Conservation (phyloP, 2,113 vertebrate species). For the Paramormyrops kingsleyae region DNA sequence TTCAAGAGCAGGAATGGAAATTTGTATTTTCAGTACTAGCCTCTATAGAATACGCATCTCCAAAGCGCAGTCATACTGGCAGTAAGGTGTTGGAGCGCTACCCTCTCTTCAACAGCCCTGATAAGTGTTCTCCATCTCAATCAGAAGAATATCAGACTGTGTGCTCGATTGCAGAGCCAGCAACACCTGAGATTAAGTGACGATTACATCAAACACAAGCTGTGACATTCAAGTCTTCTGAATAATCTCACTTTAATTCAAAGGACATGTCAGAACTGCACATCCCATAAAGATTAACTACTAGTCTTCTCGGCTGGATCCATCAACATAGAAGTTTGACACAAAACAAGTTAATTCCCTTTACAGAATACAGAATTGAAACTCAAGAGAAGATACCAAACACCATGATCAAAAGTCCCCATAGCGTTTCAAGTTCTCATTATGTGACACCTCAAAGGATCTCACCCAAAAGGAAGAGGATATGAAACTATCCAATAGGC, state of each 20-base stretch:
- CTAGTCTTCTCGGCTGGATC: no score
- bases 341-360: neutral
- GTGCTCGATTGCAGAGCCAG: neutral
- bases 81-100: neutral
- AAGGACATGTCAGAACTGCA: neutral
- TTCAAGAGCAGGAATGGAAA: neutral
- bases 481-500: neutral
- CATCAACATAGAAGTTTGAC: neutral
- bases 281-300: neutral
- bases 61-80: neutral
- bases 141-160: neutral
- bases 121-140: neutral
- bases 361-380: neutral
- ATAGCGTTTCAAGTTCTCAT: neutral
- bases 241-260: constrained; percentile 16
- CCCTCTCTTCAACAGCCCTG: neutral
- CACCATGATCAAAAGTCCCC: neutral
- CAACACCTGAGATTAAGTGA: constrained; percentile 22
- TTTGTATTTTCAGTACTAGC: neutral
- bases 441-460: neutral
- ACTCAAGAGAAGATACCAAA: neutral
- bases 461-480: neutral
- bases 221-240: constrained; percentile 3
- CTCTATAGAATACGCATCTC: neutral
- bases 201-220: constrained; percentile 23